Conservation (phyloP, 2,113 vertebrate genomes). For the Tonatia bakeri region DNA sequence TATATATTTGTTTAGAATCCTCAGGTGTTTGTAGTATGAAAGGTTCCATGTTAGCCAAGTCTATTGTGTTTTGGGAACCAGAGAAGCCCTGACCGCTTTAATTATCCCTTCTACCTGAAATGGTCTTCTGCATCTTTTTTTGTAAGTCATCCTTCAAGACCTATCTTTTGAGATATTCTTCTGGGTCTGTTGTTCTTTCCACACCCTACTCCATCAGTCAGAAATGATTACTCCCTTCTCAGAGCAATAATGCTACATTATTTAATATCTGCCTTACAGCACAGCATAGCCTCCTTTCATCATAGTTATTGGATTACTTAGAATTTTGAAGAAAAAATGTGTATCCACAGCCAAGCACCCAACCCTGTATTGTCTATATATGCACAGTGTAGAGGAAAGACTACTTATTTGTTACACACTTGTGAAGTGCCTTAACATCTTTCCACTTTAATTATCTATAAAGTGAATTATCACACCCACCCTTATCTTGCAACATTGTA, state of each 20-base stretch:
- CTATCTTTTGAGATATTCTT: not conserved
- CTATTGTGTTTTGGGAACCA: not conserved
- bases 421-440: not conserved
- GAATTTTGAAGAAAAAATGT: not conserved
- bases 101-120: not conserved
- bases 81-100: not conserved
- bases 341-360: not conserved
- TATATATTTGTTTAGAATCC: not conserved
- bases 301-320: not conserved
- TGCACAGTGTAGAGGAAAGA: not conserved
- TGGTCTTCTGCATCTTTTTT: not conserved
- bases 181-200: not conserved
- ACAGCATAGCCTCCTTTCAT: not conserved
- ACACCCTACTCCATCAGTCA: not conserved
- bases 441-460: not conserved
- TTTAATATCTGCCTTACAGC: not conserved
- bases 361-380: not conserved
- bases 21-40: not conserved
- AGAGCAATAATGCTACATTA: not conserved
- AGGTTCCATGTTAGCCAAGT: not conserved
- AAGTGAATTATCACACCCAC: not conserved
- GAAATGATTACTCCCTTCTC: not conserved
- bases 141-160: not conserved
- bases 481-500: not conserved
- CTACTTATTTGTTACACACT: not conserved